Evolutionary conservation across 2,888 invertebrate genomes (phyloP), one percentile per base, ranked within the genome.

Genomic region (Cataglyphis livida): DNA sequence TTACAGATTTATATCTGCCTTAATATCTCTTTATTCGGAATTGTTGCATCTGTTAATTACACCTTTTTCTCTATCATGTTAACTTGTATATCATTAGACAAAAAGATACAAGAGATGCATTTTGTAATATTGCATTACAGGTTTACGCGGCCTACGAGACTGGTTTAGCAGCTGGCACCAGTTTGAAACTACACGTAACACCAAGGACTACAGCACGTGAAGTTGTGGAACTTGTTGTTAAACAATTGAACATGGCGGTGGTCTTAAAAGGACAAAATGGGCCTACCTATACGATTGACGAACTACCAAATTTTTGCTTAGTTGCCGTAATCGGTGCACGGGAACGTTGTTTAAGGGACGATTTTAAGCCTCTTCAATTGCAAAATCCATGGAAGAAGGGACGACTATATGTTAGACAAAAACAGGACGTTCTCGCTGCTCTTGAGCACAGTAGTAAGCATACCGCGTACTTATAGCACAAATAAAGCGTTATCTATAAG

Each of bases 381-480:
- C 99, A 99, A 94, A 98, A 98, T 94, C 99, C 99, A 0, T 99
- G 99, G 99, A 97, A 98, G 87, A 98, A 98, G 93, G 99, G 99
- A 0, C 96, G 98, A 82, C 95, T 99, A 85, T 99, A 98, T 95
- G 99, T 99, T 3, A 95, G 99, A 73, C 97, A 98, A 93, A 98
- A 98, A 94, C 98, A 98, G 92, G 98, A 98, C 92, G 97, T 98
- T 4, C 95, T 98, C 65, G 98, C 98, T 41, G 98, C 98, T 21
- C 95, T 98, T 48, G 98, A 98, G 93, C 98, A 98, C 95, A 98
- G 98, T 91, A 97, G 98, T 92, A 97, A 97, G 90, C 98, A 97
- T 91, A 97, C 97, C 74, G 96, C 97, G 85, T 96, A 94, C 89
- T 92, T 95, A 91, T 95, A 95, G 82, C 90, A 88, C 62, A 89